Conservation (phyloP, 2,797 vertebrate species). For the Cheirogaleus major region DNA sequence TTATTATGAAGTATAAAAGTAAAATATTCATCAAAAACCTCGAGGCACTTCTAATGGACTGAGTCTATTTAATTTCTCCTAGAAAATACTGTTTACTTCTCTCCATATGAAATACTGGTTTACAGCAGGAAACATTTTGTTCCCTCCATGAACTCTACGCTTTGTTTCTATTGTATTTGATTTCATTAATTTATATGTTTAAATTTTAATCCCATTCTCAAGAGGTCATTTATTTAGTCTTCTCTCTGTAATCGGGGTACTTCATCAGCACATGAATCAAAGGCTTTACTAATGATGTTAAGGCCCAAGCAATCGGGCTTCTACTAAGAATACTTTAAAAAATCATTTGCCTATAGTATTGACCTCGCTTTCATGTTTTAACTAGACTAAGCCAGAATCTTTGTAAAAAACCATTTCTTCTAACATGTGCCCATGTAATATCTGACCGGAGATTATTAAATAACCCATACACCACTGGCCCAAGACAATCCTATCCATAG, state of each 20-base stretch:
- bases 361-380: background rate
- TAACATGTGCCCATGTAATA: background rate
- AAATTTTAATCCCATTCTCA: conserved; percentile 49
- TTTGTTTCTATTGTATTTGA: background rate
- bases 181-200: conserved; percentile 32
- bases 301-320: background rate
- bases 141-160: background rate
- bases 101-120: background rate
- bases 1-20: background rate
- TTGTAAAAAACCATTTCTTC: background rate
- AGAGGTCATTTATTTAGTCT: conserved; percentile 11
- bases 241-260: background rate
- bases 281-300: background rate
- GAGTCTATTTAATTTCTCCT: background rate
- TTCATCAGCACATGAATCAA: background rate
- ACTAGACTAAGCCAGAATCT: background rate
- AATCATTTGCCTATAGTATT: background rate
- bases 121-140: background rate
- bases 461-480: background rate
- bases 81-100: background rate
- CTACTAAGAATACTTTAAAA: background rate
- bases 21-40: conserved; percentile 20
- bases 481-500: background rate
- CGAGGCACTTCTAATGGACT: background rate
- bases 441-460: background rate